Evolutionary conservation across 2,113 vertebrate species (phyloP).

Genomic region (Sapajus apella): DNA sequence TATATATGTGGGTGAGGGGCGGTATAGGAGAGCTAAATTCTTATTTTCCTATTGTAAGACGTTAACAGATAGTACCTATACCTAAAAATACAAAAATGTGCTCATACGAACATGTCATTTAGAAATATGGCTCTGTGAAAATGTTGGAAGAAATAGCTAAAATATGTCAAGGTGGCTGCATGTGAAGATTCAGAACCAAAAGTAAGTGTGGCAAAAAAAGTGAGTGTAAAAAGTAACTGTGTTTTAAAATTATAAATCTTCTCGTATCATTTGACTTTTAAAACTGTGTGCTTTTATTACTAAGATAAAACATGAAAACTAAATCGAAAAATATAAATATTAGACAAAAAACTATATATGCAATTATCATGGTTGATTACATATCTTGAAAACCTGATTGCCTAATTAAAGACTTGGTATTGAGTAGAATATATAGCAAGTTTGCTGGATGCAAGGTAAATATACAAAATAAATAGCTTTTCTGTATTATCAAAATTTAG

Average conservation of each 20-base stretch:
- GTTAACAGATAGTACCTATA: background rate
- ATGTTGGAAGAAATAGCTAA: background rate
- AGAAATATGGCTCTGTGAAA: background rate
- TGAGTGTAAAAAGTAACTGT: background rate
- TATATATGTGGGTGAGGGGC: background rate
- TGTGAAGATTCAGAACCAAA: background rate
- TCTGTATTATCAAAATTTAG: background rate
- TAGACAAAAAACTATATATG: background rate
- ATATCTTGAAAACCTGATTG: background rate
- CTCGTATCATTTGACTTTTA: background rate
- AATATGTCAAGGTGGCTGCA: background rate
- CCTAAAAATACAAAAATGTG: background rate
- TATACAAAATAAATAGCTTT: background rate
- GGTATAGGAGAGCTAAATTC: background rate
- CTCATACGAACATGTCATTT: background rate
- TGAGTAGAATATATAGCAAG: background rate
- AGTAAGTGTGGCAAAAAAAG: background rate
- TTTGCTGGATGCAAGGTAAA: background rate
- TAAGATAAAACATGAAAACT: constrained; percentile 11
- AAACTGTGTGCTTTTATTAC: background rate
- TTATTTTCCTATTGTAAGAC: background rate
- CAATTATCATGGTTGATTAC: background rate
- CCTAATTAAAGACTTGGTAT: background rate
- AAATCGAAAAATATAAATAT: background rate
- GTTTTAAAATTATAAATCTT: background rate